A percentile compares a stretch with the other conserved stretches of the same genome.
Evolutionary conservation across 2,888 invertebrate genomes (phyloP).

Genomic region (Cordilura impudica): DNA sequence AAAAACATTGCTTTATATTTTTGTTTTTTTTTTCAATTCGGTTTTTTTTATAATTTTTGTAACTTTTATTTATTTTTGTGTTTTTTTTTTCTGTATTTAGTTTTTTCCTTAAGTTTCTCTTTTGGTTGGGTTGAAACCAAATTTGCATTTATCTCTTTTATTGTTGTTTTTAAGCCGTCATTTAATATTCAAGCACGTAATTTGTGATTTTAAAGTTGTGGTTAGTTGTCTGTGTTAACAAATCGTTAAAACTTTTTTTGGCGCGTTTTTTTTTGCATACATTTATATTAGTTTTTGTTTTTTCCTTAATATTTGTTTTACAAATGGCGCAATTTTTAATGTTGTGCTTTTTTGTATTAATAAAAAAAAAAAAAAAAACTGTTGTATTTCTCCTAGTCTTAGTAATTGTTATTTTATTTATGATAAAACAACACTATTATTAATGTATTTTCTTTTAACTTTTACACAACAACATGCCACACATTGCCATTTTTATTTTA

Average conservation of each 20-base stretch:
- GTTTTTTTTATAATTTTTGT: too few species aligned
- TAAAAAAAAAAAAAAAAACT: too few species aligned
- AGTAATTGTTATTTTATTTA: background rate
- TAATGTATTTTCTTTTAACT: background rate
- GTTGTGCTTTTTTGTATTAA: background rate
- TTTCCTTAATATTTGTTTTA: background rate
- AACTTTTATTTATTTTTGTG: background rate
- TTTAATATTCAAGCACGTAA: conserved; percentile 50
- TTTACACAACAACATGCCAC: background rate
- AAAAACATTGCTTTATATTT: conserved; percentile 21
- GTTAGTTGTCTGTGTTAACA: background rate
- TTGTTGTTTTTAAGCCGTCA: conserved; percentile 48
- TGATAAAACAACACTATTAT: background rate
- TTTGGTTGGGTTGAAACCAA: background rate
- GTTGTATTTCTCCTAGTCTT: background rate
- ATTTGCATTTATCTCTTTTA: background rate
- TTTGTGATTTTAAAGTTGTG: conserved; percentile 20
- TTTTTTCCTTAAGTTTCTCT: background rate
- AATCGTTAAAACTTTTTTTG: background rate
- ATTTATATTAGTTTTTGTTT: too few species aligned
- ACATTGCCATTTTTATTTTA: background rate
- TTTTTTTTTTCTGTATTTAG: too few species aligned
- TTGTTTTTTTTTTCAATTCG: background rate
- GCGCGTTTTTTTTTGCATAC: background rate
- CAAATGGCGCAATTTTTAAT: background rate